Conservation (phyloP, 2,888 invertebrate species). For the Acronicta psi region DNA sequence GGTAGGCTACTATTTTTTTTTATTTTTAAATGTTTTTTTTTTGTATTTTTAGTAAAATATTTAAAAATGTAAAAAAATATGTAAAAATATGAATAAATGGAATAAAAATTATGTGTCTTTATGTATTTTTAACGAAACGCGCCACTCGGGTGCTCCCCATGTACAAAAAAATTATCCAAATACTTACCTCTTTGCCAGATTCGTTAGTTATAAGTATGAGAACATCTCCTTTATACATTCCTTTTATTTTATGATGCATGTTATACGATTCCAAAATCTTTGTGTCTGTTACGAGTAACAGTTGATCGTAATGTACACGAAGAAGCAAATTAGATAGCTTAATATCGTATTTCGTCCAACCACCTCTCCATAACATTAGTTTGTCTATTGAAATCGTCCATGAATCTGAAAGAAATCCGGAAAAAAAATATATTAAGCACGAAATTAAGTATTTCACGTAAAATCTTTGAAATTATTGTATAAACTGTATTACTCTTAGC, state of each 20-base stretch:
- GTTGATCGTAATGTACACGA: slow-evolving; percentile 72
- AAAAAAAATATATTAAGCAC: not conserved
- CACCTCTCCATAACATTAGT: slow-evolving; percentile 73
- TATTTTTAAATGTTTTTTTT: too few relatives aligned
- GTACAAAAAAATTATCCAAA: too few relatives aligned
- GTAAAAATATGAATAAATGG: too few relatives aligned
- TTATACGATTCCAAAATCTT: slow-evolving; percentile 77
- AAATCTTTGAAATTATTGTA: not conserved
- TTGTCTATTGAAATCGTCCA: slow-evolving; percentile 71
- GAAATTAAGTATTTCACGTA: not conserved
- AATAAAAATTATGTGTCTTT: too few relatives aligned
- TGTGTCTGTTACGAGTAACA: slow-evolving; percentile 67
- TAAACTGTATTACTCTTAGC: not conserved
- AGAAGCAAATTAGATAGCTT: slow-evolving; percentile 58
- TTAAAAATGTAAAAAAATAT: too few relatives aligned
- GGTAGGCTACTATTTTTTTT: too few relatives aligned
- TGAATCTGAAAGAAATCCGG: slow-evolving; percentile 56
- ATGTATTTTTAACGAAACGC: too few relatives aligned
- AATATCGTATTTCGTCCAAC: slow-evolving; percentile 70
- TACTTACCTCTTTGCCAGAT: slow-evolving; percentile 66
- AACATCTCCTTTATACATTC: slow-evolving; percentile 76
- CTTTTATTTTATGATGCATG: slow-evolving; percentile 75
- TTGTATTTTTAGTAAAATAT: too few relatives aligned
- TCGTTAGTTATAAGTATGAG: slow-evolving; percentile 70
- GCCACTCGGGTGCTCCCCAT: too few relatives aligned